These are phyloP conservation scores for Tridacna crocea DNA, from an alignment of 2,888 invertebrate species.

Conservation along the genomic window DNA sequence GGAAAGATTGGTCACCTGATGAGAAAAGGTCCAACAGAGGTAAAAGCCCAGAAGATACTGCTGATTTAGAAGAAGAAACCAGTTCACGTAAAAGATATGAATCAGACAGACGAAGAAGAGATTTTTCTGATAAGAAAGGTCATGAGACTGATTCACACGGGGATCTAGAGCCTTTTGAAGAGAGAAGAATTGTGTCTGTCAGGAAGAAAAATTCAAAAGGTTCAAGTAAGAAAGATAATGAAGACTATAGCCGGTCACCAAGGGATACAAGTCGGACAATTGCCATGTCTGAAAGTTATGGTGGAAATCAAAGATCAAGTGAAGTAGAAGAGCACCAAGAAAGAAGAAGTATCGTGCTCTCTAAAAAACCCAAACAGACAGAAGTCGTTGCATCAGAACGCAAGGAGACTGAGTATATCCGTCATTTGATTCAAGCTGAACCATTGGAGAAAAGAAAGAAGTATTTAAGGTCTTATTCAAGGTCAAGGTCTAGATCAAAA, in stretches of 20 bases:
- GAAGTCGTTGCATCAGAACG: not conserved
- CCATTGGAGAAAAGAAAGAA: not conserved
- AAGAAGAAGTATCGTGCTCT: constrained; percentile 20
- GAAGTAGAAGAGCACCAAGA: constrained; percentile 14
- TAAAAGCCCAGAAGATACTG: not conserved
- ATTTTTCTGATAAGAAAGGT: not conserved
- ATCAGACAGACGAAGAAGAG: not conserved
- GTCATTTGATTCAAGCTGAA: constrained; percentile 9
- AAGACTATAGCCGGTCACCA: not conserved
- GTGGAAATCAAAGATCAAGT: not conserved
- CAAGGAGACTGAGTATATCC: constrained; percentile 2
- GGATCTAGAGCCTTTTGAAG: not conserved
- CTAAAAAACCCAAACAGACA: not conserved
- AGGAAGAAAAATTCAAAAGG: constrained; percentile 23
- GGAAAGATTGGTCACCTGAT: constrained; percentile 4
- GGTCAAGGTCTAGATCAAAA: constrained; percentile 33
- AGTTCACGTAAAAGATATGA: not conserved
- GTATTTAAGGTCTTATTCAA: constrained; percentile 7
- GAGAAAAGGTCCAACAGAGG: not conserved
- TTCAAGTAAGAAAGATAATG: not conserved
- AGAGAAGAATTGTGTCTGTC: constrained; percentile 45
- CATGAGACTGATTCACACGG: not conserved
- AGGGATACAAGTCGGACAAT: not conserved
- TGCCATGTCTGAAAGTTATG: not conserved
- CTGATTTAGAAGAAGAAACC: not conserved